Conservation (phyloP, 2,797 vertebrate genomes). For the Gambusia yucatana region DNA sequence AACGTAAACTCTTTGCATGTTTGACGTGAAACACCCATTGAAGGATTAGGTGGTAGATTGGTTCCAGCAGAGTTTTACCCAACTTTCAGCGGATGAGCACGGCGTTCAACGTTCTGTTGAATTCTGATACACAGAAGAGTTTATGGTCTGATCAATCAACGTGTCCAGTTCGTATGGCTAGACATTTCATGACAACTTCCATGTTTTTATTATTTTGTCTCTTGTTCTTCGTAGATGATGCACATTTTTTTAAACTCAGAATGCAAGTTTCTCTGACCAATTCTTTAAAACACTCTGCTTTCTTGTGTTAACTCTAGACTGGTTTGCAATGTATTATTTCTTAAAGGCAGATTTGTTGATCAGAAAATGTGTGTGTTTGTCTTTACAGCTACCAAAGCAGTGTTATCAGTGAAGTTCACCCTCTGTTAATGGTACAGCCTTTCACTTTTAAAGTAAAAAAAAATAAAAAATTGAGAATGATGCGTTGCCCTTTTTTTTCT, state of each 20-base stretch:
- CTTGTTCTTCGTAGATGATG: background rate
- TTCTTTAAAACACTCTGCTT: background rate
- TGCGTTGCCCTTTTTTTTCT: constrained; percentile 38
- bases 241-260: background rate
- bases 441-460: constrained; percentile 26
- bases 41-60: background rate
- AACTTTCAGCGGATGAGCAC: background rate
- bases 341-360: background rate
- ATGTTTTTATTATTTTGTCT: background rate
- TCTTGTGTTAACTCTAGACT: background rate
- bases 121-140: background rate
- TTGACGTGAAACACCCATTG: background rate
- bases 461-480: constrained; percentile 48
- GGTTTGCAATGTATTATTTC: background rate
- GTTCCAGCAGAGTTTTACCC: background rate
- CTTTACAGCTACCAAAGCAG: background rate
- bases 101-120: background rate
- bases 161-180: background rate
- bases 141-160: background rate
- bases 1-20: constrained; percentile 19
- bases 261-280: background rate
- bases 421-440: constrained; percentile 38
- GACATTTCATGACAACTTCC: background rate
- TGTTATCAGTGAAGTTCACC: constrained; percentile 32
- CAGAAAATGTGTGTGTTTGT: background rate